Base-by-base conservation (phyloP, 2,797 vertebrate genomes). In the Amphiprion clarkii region DNA sequence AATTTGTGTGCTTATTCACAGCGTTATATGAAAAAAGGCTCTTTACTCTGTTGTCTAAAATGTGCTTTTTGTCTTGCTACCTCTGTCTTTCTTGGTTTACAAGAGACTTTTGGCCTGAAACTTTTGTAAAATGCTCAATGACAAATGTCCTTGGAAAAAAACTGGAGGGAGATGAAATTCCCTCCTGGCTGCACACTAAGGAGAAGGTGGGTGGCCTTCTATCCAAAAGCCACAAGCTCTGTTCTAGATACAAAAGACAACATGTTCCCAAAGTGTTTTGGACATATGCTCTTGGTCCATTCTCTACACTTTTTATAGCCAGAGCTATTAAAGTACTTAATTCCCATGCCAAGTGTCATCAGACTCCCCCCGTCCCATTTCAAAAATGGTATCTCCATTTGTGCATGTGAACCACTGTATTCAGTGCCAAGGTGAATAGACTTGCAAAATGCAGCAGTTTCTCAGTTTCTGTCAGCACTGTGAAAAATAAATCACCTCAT, bases 341-440 rank as follows among this genome's bases (percentile, higher is more conserved):
- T 94, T 92, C 88, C 92, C 92, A 82, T 83, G 89, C 87, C 87
- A 88, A 87, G 78, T 84, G 86, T 88, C 90, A 87, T 77, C 85
- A 81, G 78, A 49, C 81, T 78, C 78, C 84, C 89, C 77, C 84
- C 31, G 89, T 87, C 90, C 92, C 85, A 90, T 78, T 90, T 92
- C 68, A 82, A 67, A 88, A 87, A 88, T 88, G 86, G 85, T 89
- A 86, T 77, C 78, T 86, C 87, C 80, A 73, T 69, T 74, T 13
- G 19, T 64, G 71, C 81, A 64, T 61, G 55, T 75, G 60, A 74
- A 79, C 78, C 42, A 60, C 69, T 67, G 56, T 51, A 71, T 69
- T 74, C 55, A 29, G 66, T 69, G 76, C 80, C 86, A 90, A 89
- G 88, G 91, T 92, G 86, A 92, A 83, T 5, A 57, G 76, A 77